Evolutionary conservation across 2,113 vertebrate species (phyloP), one percentile per base, ranked within the genome.

Genomic region (Phylloscopus trochiloides): DNA sequence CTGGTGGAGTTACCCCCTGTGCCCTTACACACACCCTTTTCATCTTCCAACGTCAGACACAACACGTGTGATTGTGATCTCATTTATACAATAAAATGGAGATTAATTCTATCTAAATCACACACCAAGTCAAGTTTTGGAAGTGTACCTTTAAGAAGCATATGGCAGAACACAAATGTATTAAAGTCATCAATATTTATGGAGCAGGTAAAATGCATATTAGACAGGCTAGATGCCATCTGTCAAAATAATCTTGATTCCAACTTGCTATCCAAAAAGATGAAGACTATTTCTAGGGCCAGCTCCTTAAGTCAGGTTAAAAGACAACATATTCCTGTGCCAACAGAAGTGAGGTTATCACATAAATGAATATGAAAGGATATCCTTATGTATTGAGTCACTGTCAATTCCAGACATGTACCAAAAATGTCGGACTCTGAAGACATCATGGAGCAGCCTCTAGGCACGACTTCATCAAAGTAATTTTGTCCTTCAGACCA

Each of bases 141-240:
- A 95, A 88, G 18, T 94, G 66, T 94, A 96, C 72, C 92, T 95
- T 95, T 94, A 95, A 96, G 94, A 96, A 96, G 59, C 95, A 91
- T 94, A 93, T 89, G 86, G 89, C 72, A 94, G 88, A 92, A 91
- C 80, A 92, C 85, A 93, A 90, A 94, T 89, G 87, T 92, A 96
- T 93, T 94, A 75, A 96, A 96, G 82, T 91, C 87, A 95, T 96
- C 95, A 92, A 96, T 97, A 97, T 96, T 96, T 95, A 94, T 95
- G 89, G 93, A 94, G 89, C 96, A 97, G 97, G 96, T 96, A 97
- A 86, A 88, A 97, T 87, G 83, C 94, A 86, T 92, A 94, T 93
- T 94, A 94, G 94, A 74, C 81, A 95, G 78, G 94, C 88, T 96
- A 92, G 94, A 90, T 90, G 71, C 92, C 94, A 95, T 94, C 88